Base-by-base conservation (phyloP, 2,113 vertebrate genomes). In the Psephotus haematonotus region DNA sequence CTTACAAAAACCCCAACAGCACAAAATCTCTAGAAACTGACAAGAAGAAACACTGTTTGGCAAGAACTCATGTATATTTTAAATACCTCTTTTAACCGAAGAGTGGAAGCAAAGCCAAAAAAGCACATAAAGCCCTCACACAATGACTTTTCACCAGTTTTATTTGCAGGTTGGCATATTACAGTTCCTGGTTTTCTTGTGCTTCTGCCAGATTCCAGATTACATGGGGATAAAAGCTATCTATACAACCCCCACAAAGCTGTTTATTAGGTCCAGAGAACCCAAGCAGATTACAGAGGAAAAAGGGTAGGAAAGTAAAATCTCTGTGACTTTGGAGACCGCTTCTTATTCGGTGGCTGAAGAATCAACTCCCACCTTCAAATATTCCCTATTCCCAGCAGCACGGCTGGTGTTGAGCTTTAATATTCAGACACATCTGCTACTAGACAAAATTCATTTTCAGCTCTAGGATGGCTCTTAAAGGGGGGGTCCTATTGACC, bases 401-500 rank as follows among this genome's bases (percentile, higher is more conserved):
- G 27, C 28, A 57, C 13, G 10, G 47, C 68, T 68, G 52, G 19
- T 35, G 15, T 16, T 37, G 64, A 77, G 64, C 25, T 93, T 84
- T 92, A 95, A 75, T 83, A 70, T 71, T 74, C 82, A 64, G 76
- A 62, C 0, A 1, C 87, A 92, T 90, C 90, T 96, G 94, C 94
- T 12, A 33, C 91, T 46, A 71, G 80, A 90, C 86, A 93, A 94
- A 97, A 97, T 96, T 69, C 93, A 96, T 93, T 93, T 89, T 85
- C 72, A 62, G 90, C 64, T 91, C 43, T 23, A 92, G 84, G 79
- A 86, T 29, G 37, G 92, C 81, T 93, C 87, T 92, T 76, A 79
- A 81, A 77, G 31, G 50, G 86, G 86, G 90, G 86, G 77, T 76
- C 75, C 82, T 75, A 64, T 49, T 95, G 95, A 85, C 74, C 94